Conservation (phyloP, 2,888 invertebrate species). For the Cyclophora albipunctata region DNA sequence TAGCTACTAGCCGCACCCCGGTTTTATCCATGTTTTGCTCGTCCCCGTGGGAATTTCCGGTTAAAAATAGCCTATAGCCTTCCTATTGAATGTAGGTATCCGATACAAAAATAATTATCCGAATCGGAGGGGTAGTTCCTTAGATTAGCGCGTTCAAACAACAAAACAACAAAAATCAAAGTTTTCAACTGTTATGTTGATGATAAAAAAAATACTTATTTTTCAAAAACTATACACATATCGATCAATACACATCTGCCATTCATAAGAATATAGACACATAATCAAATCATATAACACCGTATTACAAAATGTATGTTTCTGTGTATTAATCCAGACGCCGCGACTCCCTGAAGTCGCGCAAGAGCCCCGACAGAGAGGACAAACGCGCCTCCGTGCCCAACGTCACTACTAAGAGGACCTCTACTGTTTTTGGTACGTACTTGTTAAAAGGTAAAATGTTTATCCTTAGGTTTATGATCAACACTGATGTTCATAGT, state of each 20-base stretch:
- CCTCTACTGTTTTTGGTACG: conserved; percentile 89
- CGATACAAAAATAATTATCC: no score
- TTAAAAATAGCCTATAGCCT: no score
- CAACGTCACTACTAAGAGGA: conserved; percentile 84
- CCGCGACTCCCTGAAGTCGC: conserved; percentile 80
- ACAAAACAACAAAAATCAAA: no score
- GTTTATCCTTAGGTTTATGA: background rate
- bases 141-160: background rate
- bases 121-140: no score
- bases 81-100: no score
- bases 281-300: background rate
- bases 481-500: no score
- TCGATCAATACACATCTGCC: no score
- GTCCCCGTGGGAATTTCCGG: no score
- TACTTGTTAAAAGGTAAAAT: background rate
- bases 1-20: background rate
- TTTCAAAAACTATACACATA: no score
- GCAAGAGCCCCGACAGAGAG: conserved; percentile 76
- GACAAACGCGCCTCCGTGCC: conserved; percentile 70
- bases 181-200: no score
- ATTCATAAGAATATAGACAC: background rate
- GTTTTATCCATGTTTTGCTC: background rate
- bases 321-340: conserved; percentile 54
- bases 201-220: no score
- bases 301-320: no score